Evolutionary conservation across 2,797 vertebrate genomes (phyloP), one percentile per base, ranked within the genome.

Genomic region (Anas bahamensis): DNA sequence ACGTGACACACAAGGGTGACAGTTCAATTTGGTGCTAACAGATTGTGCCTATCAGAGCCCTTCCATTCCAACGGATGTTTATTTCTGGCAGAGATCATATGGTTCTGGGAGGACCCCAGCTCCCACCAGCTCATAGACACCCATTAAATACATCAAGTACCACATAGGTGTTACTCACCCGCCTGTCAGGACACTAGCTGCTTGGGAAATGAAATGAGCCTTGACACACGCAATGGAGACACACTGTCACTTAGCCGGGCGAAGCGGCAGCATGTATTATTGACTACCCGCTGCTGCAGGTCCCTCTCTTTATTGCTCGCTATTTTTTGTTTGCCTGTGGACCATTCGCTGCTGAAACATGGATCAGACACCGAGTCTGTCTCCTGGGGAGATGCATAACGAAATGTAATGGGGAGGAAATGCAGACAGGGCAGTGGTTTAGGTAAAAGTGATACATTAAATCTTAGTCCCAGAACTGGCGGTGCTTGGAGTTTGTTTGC

Each of bases 21-120:
- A 99, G 99, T 99, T 99, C 99, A 99, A 99, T 99, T 99, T 99
- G 97, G 98, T 97, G 97, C 95, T 99, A 98, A 99, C 98, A 98
- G 99, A 99, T 99, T 98, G 98, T 95, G 93, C 98, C 99, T 98
- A 98, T 99, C 98, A 98, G 97, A 95, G 90, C 96, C 96, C 86
- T 63, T 65, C 97, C 71, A 94, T 97, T 98, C 96, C 98, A 97
- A 95, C 97, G 97, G 98, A 98, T 97, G 98, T 98, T 99, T 99
- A 98, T 98, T 98, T 97, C 98, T 98, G 98, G 98, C 91, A 94
- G 97, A 98, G 98, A 98, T 98, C 98, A 98, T 97, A 98, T 95
- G 95, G 97, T 81, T 95, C 90, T 92, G 92, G 89, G 96, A 97
- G 96, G 97, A 97, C 96, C 97, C 85, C 31, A 84, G 97, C 80